phyloP scores from a whole-genome alignment of 2,888 invertebrate species.

The Phasia obesa region DNA sequence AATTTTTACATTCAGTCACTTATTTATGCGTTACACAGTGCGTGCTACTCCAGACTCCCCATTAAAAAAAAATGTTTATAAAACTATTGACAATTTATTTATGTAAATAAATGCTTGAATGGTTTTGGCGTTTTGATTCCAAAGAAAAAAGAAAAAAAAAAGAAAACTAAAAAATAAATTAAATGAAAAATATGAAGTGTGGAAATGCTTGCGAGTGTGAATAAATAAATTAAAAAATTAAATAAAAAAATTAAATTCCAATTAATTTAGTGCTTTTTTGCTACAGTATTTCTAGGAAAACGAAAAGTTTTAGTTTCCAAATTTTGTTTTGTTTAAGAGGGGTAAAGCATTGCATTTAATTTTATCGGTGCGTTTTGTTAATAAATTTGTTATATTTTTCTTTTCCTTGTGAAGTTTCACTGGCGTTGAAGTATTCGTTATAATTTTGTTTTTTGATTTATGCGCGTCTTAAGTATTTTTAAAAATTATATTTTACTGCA shows the following conservation, averaged over 20 bases:
- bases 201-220: slow-evolving; percentile 27
- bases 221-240: slow-evolving; percentile 63
- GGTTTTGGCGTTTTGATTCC: slow-evolving; percentile 21
- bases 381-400: slow-evolving; percentile 62
- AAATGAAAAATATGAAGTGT: slow-evolving; percentile 52
- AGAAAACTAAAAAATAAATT: too few species aligned
- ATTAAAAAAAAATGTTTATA: slow-evolving; percentile 32
- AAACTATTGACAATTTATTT: slow-evolving; percentile 51
- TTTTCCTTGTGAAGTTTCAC: slow-evolving; percentile 22
- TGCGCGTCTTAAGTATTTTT: slow-evolving; percentile 76
- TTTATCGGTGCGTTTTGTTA: slow-evolving; percentile 46
- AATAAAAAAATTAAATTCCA: slow-evolving; percentile 66
- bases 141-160: not conserved
- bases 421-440: slow-evolving; percentile 52
- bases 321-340: slow-evolving; percentile 1
- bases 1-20: slow-evolving; percentile 19
- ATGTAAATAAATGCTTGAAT: not conserved
- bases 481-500: slow-evolving; percentile 78
- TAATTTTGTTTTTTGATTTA: slow-evolving; percentile 76
- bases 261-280: slow-evolving; percentile 50
- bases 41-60: slow-evolving; percentile 3
- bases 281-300: slow-evolving; percentile 29
- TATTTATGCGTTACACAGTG: slow-evolving; percentile 17
- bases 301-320: slow-evolving; percentile 22
- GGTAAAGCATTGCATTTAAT: not conserved